Conservation (phyloP, 2,888 invertebrate genomes). For the Noctua comes region DNA sequence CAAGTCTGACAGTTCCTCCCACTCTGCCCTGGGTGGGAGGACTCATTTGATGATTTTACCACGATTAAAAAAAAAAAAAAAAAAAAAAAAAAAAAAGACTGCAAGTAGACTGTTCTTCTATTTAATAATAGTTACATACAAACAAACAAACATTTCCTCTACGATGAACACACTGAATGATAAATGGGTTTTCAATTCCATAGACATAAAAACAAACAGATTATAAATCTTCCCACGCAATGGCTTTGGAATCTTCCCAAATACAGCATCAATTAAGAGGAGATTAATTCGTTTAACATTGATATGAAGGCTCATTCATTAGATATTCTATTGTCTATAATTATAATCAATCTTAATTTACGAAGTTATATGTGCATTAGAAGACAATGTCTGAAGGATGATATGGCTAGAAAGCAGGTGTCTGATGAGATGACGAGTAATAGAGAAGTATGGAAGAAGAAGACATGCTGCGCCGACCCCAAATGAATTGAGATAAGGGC, state of each 20-base stretch:
- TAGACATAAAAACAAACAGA: slow-evolving; percentile 22
- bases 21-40: too few species aligned
- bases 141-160: background rate
- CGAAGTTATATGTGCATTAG: background rate
- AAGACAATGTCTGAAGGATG: background rate
- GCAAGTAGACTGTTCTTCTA: background rate
- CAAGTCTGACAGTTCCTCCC: too few species aligned
- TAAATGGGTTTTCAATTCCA: background rate
- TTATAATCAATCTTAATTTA: background rate
- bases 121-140: background rate
- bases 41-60: too few species aligned
- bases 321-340: background rate
- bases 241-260: slow-evolving; percentile 17
- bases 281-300: slow-evolving; percentile 19
- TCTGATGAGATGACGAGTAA: too few species aligned
- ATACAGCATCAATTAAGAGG: slow-evolving; percentile 12
- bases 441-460: too few species aligned
- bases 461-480: too few species aligned
- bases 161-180: background rate
- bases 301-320: background rate
- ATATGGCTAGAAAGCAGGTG: too few species aligned
- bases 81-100: too few species aligned
- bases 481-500: too few species aligned
- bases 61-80: too few species aligned
- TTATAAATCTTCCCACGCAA: slow-evolving; percentile 22